Percentiles rank a stretch among this genome's conserved stretches.
These are phyloP conservation scores for Glossophaga mutica DNA, from an alignment of 2,797 vertebrate genomes.

Conservation along the genomic window DNA sequence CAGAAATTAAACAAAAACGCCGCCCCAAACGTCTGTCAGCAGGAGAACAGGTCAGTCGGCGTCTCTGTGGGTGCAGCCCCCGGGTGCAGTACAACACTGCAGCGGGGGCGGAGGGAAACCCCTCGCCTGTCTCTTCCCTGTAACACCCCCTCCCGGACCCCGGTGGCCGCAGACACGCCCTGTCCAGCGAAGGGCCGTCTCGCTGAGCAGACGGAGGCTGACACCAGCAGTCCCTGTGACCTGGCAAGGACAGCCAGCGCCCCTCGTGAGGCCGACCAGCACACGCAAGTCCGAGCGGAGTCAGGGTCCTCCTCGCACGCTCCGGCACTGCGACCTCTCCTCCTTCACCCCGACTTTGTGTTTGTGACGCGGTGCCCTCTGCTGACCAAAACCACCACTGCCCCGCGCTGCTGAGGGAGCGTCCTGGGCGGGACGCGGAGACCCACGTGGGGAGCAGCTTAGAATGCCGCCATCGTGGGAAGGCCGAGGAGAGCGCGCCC, in stretches of 20 bases:
- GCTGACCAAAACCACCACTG: background rate
- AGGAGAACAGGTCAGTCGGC: background rate
- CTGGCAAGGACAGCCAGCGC: too few relatives aligned
- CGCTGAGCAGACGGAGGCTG: fast-evolving
- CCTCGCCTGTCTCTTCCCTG: background rate
- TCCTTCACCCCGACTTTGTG: background rate
- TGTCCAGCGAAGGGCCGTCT: too few relatives aligned
- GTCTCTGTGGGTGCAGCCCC: fast-evolving
- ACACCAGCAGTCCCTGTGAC: background rate
- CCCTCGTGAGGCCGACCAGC: background rate
- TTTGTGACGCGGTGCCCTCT: background rate
- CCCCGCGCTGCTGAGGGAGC: background rate
- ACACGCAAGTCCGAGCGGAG: background rate
- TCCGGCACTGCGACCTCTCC: background rate
- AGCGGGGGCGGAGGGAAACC: too few relatives aligned
- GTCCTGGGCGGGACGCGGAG: background rate
- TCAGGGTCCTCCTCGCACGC: background rate
- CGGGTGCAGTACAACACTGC: fast-evolving
- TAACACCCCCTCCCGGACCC: fast-evolving
- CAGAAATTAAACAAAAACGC: background rate
- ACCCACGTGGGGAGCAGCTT: background rate
- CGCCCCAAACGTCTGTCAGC: background rate
- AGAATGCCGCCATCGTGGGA: background rate
- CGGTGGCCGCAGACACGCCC: fast-evolving
- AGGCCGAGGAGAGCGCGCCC: too few relatives aligned